Evolutionary conservation across 1,140 invertebrate genomes (phyloP).

Genomic region (Dinothrombium tinctorium): DNA sequence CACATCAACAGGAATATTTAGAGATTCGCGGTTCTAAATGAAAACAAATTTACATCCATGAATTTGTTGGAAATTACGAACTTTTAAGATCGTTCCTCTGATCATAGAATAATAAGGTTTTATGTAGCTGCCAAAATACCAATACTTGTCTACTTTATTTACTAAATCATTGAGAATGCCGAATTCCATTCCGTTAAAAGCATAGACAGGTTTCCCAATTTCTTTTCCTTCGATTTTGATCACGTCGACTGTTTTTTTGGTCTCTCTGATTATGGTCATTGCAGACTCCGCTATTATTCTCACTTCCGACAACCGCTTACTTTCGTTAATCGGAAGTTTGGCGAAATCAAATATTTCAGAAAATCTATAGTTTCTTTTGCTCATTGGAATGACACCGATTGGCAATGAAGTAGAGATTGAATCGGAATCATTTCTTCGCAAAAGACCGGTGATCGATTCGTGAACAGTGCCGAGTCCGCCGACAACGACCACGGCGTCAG

Average conservation of each 20-base stretch:
- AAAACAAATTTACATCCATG: too few relatives aligned
- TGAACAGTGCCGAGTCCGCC: slow-evolving; percentile 79
- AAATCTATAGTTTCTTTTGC: slow-evolving; percentile 1
- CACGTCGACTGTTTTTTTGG: slow-evolving; percentile 42
- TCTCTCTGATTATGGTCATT: slow-evolving; percentile 51
- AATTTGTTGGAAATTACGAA: too few relatives aligned
- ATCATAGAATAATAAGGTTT: slow-evolving; percentile 30
- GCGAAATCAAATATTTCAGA: neutral
- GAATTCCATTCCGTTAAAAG: slow-evolving; percentile 48
- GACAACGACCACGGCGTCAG: slow-evolving; percentile 64
- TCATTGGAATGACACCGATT: neutral
- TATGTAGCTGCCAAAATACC: slow-evolving; percentile 52
- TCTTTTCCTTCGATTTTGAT: slow-evolving; percentile 45
- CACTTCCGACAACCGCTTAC: neutral
- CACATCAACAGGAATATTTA: slow-evolving; percentile 23
- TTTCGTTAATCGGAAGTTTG: neutral
- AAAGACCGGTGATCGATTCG: slow-evolving; percentile 51
- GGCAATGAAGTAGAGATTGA: neutral
- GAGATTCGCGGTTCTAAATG: too few relatives aligned
- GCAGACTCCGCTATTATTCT: slow-evolving; percentile 40
- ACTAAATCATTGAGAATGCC: slow-evolving; percentile 24
- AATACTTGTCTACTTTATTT: slow-evolving; percentile 30
- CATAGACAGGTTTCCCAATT: slow-evolving; percentile 44
- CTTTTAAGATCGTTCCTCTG: neutral
- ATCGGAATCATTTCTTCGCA: slow-evolving; percentile 36